Evolutionary conservation across 2,888 invertebrate species (phyloP).

Genomic region (Ganaspis brasiliensis): DNA sequence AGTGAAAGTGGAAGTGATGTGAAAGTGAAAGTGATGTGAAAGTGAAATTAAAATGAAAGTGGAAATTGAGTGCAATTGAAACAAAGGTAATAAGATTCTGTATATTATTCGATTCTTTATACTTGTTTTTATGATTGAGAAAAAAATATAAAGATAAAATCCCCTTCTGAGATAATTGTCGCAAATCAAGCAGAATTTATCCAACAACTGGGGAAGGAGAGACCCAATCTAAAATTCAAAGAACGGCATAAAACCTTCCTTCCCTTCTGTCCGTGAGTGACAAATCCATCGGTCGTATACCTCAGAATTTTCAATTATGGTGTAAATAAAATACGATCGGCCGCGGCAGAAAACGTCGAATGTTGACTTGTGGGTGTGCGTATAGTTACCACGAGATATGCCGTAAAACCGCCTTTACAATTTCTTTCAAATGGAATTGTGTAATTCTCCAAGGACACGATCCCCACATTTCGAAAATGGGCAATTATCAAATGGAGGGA

Average conservation of each 20-base stretch:
- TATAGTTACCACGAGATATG: constrained; percentile 64
- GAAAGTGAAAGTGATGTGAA: too few species aligned
- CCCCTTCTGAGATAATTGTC: neutral
- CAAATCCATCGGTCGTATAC: constrained; percentile 76
- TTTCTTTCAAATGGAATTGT: constrained; percentile 68
- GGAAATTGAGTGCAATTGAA: neutral
- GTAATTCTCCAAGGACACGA: too few species aligned
- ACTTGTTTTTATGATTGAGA: too few species aligned
- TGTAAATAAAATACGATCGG: constrained; percentile 74
- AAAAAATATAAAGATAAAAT: neutral
- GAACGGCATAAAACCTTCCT: constrained; percentile 71
- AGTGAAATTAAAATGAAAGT: too few species aligned
- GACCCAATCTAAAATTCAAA: constrained; percentile 65
- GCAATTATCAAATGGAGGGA: neutral
- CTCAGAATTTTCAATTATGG: constrained; percentile 77
- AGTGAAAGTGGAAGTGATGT: too few species aligned
- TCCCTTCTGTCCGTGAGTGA: constrained; percentile 66
- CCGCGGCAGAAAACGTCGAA: constrained; percentile 32
- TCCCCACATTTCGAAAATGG: too few species aligned
- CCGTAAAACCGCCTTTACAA: constrained; percentile 71
- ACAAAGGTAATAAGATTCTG: too few species aligned
- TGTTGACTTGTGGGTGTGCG: neutral
- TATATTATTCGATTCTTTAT: too few species aligned
- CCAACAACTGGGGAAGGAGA: neutral
- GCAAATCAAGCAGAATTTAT: neutral